These are phyloP conservation scores for Cuculus canorus DNA, from an alignment of 2,797 vertebrate species.

Conservation along the genomic window DNA sequence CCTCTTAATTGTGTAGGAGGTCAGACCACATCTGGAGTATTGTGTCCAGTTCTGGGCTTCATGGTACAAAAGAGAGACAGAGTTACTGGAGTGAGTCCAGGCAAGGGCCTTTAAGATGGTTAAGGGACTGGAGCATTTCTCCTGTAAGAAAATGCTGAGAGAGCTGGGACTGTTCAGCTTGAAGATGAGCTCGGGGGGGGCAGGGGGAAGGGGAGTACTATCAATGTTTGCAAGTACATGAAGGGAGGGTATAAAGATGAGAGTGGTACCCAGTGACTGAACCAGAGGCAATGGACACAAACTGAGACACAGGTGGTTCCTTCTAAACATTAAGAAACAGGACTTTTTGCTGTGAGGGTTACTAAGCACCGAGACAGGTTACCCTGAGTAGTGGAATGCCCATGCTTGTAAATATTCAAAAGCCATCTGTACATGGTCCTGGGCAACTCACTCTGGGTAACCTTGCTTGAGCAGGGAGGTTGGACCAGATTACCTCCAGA, in stretches of 20 bases:
- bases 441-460: neutral
- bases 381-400: neutral
- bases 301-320: neutral
- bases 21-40: neutral
- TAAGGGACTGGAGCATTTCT: neutral
- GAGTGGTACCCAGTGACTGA: neutral
- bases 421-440: neutral
- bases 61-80: neutral
- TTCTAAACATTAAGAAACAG: neutral
- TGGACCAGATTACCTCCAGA: neutral
- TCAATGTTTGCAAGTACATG: neutral
- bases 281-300: neutral
- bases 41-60: neutral
- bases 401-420: neutral
- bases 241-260: neutral
- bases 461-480: neutral
- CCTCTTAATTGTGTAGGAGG: neutral
- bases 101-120: neutral
- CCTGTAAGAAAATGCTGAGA: neutral
- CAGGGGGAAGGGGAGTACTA: too few species aligned
- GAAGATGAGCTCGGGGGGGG: neutral
- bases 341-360: neutral
- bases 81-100: neutral
- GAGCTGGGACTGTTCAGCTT: neutral
- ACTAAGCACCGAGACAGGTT: neutral